These are phyloP conservation scores for Drosophila eugracilis DNA, from an alignment of 1,140 invertebrate species.

Conservation along the genomic window DNA sequence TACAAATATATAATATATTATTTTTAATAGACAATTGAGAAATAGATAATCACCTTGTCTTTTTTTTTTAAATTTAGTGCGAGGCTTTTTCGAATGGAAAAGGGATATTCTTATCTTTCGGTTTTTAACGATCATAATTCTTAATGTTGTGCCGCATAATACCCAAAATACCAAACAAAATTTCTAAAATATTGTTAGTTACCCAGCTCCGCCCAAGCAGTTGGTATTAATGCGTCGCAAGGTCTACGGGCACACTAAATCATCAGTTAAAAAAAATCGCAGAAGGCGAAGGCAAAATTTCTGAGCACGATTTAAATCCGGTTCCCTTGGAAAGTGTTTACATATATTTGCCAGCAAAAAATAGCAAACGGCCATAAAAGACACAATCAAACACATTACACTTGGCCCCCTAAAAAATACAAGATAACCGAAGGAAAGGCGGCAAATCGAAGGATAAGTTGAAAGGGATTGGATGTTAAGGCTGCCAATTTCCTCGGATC, in stretches of 20 bases:
- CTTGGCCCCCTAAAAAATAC: not conserved
- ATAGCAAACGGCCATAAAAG: not conserved
- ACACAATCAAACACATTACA: not conserved
- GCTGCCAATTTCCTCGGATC: slow-evolving; percentile 21
- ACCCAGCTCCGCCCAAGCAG: not conserved
- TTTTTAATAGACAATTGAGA: no score
- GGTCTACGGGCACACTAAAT: not conserved
- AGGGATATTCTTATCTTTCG: no score
- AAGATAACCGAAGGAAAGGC: not conserved
- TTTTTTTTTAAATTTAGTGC: no score
- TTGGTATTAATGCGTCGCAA: not conserved
- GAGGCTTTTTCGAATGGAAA: no score
- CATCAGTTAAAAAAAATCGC: slow-evolving; percentile 10
- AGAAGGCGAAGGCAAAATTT: slow-evolving; percentile 11
- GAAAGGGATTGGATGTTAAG: slow-evolving; percentile 27
- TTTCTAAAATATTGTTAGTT: not conserved
- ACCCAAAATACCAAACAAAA: not conserved
- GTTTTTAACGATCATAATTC: no score
- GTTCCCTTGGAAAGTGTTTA: slow-evolving; percentile 28
- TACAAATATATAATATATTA: no score
- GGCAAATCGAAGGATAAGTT: slow-evolving; percentile 26
- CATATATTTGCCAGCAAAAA: slow-evolving; percentile 5
- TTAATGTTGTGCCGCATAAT: not conserved
- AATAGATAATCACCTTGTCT: no score
- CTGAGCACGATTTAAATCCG: slow-evolving; percentile 39